Evolutionary conservation across 2,113 vertebrate species (phyloP), one percentile per base, ranked within the genome.

Genomic region (Nesoenas mayeri): DNA sequence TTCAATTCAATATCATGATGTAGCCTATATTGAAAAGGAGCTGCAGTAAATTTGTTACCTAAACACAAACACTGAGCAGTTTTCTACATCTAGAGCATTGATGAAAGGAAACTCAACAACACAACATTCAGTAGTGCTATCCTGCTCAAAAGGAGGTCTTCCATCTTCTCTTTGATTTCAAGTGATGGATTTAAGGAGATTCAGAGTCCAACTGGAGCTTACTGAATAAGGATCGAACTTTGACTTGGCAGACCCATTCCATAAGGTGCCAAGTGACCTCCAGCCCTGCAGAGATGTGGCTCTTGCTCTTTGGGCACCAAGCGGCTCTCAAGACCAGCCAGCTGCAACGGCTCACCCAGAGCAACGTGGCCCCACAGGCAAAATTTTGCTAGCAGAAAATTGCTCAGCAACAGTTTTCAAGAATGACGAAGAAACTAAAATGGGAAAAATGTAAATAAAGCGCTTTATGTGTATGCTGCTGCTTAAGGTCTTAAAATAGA

Each of bases 211-310:
- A 80, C 11, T 26, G 32, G 2, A 73, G 15, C 25, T 51, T 58
- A 48, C 6, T 32, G 19, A 88, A 62, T 11, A 56, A 72, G 18
- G 16, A 72, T 1, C 0, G 0, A 77, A 87, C 50, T 74, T 90
- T 40, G 56, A 29, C 48, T 34, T 36, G 38, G 72, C 29, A 90
- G 60, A 70, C 19, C 20, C 29, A 78, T 15, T 14, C 42, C 1
- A 0, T 17, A 64, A 67, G 58, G 36, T 66, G 66, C 38, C 36
- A 51, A 89, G 57, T 10, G 15, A 57, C 10, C 12, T 12, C 25
- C 1, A 1, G 10, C 1, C 0, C 61, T 14, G 34, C 28, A 73
- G 72, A 25, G 12, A 50, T 0, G 0, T 5, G 20, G 50, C 10
- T 6, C 50, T 47, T 32, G 48, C 40, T 78, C 70, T 57, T 57